Base-by-base conservation (phyloP, 2,113 vertebrate genomes). In the Clarias gariepinus region DNA sequence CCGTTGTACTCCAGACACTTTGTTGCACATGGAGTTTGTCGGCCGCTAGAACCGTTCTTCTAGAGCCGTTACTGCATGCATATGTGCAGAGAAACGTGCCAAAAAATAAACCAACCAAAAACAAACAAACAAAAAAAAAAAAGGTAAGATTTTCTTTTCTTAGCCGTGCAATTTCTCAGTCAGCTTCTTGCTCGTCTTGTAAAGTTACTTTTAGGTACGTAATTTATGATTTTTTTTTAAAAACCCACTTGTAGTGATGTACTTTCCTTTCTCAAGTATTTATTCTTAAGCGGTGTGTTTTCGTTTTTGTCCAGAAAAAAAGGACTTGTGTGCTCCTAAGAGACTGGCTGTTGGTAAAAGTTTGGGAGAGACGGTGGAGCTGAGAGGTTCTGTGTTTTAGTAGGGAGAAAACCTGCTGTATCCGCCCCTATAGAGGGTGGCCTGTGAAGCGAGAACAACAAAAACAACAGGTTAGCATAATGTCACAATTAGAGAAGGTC, bases 351-450 rank as follows among this genome's bases (percentile, higher is more conserved):
- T 84, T 78, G 83, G 79, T 87, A 87, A 85, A 82, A 83, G 55
- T 33, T 33, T 87, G 64, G 78, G 84, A 30, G 90, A 90, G 90
- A 83, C 83, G 23, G 79, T 58, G 60, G 76, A 78, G 77, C 81
- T 73, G 83, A 76, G 77, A 86, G 85, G 81, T 81, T 58, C 25
- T 0, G 66, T 25, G 11, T 61, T 94, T 36, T 92, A 95, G 88
- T 95, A 95, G 82, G 95, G 95, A 78, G 95, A 94, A 89, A 95
- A 95, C 93, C 95, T 94, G 92, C 94, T 95, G 93, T 95, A 95
- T 91, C 95, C 95, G 88, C 95, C 95, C 91, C 95, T 93, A 92
- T 95, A 95, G 87, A 95, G 93, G 2, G 94, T 94, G 28, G 95
- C 94, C 95, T 95, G 89, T 25, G 41, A 79, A 86, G 58, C n/a